Conservation (phyloP, 2,888 invertebrate species). For the Acronicta psi region DNA sequence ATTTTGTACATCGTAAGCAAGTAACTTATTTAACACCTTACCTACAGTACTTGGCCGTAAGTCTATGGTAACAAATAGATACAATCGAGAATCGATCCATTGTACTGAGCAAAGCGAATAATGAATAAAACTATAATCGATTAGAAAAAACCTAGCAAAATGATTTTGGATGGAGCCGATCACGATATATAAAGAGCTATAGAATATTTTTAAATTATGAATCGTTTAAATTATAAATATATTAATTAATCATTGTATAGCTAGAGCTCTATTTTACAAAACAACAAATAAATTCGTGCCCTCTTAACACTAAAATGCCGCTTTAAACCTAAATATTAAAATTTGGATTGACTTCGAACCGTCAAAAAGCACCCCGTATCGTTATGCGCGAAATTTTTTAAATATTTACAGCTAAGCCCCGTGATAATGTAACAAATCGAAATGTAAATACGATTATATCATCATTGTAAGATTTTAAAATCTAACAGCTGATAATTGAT, state of each 20-base stretch:
- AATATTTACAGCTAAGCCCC: background rate
- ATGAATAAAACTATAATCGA: constrained; percentile 54
- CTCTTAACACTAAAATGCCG: constrained; percentile 84
- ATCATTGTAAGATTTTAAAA: too few species aligned
- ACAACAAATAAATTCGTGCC: constrained; percentile 89
- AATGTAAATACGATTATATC: too few species aligned
- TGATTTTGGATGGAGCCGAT: constrained; percentile 79
- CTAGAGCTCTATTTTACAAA: constrained; percentile 83
- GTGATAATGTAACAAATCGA: too few species aligned
- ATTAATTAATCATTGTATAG: constrained; percentile 80
- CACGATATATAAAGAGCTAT: constrained; percentile 59
- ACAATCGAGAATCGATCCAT: constrained; percentile 72
- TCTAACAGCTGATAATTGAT: too few species aligned
- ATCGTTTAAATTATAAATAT: constrained; percentile 76
- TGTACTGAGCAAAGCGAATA: constrained; percentile 80
- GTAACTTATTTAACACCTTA: constrained; percentile 78
- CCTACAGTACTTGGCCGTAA: constrained; percentile 85
- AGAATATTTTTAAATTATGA: constrained; percentile 62
- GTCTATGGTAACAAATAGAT: constrained; percentile 87
- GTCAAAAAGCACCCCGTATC: background rate
- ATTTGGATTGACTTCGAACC: constrained; percentile 36
- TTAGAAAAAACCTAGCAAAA: constrained; percentile 57
- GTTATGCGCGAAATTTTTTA: background rate
- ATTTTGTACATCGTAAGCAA: constrained; percentile 81
- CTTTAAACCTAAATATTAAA: constrained; percentile 63